Evolutionary conservation across 2,113 vertebrate genomes (phyloP).

Genomic region (Agelaius phoeniceus): DNA sequence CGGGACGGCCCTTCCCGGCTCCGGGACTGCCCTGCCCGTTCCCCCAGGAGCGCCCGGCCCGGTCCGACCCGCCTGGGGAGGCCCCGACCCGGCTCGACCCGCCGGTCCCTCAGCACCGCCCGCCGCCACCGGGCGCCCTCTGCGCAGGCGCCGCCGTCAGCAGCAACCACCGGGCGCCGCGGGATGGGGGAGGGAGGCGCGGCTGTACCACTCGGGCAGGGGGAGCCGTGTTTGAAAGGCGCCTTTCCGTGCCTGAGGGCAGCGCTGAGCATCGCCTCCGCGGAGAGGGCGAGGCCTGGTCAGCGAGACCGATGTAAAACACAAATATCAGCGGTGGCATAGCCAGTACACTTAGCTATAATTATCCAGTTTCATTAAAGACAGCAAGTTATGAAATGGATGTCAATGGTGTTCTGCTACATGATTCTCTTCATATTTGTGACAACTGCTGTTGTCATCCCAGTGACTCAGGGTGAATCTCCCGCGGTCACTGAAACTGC

Average conservation of each 20-base stretch:
- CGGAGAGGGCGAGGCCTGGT: fast-evolving
- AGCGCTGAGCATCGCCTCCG: fast-evolving
- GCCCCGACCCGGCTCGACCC: background rate
- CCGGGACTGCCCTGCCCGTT: background rate
- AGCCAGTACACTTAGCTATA: background rate
- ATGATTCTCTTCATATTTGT: background rate
- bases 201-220: background rate
- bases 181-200: fast-evolving
- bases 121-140: background rate
- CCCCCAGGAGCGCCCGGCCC: background rate
- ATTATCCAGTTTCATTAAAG: background rate
- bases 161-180: background rate
- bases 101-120: fast-evolving
- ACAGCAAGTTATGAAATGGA: background rate
- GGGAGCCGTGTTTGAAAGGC: fast-evolving
- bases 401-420: background rate
- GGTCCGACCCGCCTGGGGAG: background rate
- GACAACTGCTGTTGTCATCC: background rate
- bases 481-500: fast-evolving
- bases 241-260: fast-evolving
- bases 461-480: background rate
- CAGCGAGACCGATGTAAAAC: background rate
- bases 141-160: background rate
- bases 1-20: background rate
- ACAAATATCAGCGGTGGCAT: background rate